Evolutionary conservation across 1,140 invertebrate species (phyloP), one percentile per base, ranked within the genome.

Genomic region (Hycleus phaleratus): DNA sequence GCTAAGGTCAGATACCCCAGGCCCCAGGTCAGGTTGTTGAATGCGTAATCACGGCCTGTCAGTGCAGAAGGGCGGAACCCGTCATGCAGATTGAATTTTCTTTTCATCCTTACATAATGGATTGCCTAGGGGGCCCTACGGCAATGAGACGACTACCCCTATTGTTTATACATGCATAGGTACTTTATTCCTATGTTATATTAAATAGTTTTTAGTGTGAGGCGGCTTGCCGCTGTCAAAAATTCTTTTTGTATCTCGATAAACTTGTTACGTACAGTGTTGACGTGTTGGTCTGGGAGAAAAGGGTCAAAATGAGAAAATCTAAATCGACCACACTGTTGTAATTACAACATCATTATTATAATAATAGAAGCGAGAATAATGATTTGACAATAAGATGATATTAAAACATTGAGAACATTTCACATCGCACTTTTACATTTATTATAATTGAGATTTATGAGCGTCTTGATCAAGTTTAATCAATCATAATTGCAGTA

Each of bases 11-110:
- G 64, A 50, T 61, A 60, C 58, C 56, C 59, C 59, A 32, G 58
- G 56, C 58, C 64, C 54, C 45, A 49, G 69, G 69, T 70, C 69
- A 67, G 61, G 64, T 65, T 68, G 64, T 65, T 68, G 65, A 68
- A 70, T 70, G 60, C 63, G 64, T 71, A 71, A 71, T 71, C 66
- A 71, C 65, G 59, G 62, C 58, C 67, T 71, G 69, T 71, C 69
- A 71, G 64, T 56, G 55, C 64, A 67, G 57, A 62, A 66, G 62
- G 65, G 61, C 62, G 61, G 66, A 61, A 64, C 60, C 67, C 61
- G 66, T 70, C 69, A 67, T 62, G 62, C 60, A 68, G 68, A 71
- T 71, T 71, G 66, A 71, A 71, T 71, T 71, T 70, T 70, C 69
- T 70, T 70, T 71, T 68, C 69, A 71, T 70, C 68, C 57, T 68